Evolutionary conservation across 2,113 vertebrate species (phyloP).

Genomic region (Gymnobelideus leadbeateri): DNA sequence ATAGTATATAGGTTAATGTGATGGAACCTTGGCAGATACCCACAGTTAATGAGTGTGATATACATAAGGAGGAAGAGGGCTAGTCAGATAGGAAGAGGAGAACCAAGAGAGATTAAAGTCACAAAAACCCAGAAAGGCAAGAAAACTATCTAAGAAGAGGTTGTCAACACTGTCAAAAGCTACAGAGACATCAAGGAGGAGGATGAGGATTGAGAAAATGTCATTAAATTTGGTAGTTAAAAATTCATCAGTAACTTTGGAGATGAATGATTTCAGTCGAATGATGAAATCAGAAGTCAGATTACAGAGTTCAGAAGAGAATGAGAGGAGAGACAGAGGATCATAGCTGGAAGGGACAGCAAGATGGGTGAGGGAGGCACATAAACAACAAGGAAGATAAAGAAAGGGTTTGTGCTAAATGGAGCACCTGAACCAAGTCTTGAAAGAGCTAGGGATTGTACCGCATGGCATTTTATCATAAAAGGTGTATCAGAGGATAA

Average conservation of each 20-base stretch:
- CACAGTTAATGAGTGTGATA: neutral
- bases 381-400: neutral
- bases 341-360: neutral
- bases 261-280: neutral
- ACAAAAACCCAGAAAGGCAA: neutral
- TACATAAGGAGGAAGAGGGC: neutral
- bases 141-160: neutral
- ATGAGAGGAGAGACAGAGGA: neutral
- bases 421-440: neutral
- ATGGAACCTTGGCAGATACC: neutral
- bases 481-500: conserved; percentile 37
- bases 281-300: neutral
- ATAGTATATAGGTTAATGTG: neutral
- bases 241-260: neutral
- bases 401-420: neutral
- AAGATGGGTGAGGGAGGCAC: neutral
- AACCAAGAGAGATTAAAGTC: neutral
- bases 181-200: neutral
- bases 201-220: neutral
- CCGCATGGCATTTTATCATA: neutral
- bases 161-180: neutral
- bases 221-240: neutral
- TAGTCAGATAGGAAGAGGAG: neutral
- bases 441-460: neutral
- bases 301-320: neutral